These are phyloP conservation scores for Empidonax traillii DNA, from an alignment of 2,113 vertebrate genomes.

Conservation along the genomic window DNA sequence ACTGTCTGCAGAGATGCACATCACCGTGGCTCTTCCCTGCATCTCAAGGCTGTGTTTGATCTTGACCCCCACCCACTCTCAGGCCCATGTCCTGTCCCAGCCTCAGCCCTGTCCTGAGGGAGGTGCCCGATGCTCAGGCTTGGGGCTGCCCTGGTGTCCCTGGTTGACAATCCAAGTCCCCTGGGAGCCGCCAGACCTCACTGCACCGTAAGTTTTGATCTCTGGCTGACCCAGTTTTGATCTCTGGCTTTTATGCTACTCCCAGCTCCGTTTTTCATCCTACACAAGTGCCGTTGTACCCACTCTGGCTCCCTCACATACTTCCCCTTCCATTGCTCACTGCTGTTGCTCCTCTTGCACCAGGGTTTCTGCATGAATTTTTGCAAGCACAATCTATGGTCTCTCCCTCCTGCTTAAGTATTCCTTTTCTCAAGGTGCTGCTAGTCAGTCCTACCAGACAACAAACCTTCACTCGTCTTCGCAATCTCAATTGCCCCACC, in stretches of 20 bases:
- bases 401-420: not conserved
- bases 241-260: not conserved
- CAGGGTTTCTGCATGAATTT: not conserved
- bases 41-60: not conserved
- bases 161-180: not conserved
- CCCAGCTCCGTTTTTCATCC: not conserved
- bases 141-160: not conserved
- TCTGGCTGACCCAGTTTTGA: not conserved
- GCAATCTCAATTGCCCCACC: not conserved
- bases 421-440: not conserved
- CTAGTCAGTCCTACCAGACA: not conserved
- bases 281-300: rapidly evolving
- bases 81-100: not conserved
- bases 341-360: not conserved
- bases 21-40: not conserved
- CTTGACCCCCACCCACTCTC: not conserved
- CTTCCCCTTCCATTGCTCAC: not conserved
- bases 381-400: not conserved
- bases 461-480: not conserved
- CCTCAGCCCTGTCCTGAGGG: rapidly evolving
- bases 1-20: rapidly evolving
- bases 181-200: not conserved
- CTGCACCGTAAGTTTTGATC: not conserved
- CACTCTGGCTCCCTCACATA: not conserved
- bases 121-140: rapidly evolving